Base-by-base conservation (phyloP, 2,797 vertebrate species). In the Anas georgica region DNA sequence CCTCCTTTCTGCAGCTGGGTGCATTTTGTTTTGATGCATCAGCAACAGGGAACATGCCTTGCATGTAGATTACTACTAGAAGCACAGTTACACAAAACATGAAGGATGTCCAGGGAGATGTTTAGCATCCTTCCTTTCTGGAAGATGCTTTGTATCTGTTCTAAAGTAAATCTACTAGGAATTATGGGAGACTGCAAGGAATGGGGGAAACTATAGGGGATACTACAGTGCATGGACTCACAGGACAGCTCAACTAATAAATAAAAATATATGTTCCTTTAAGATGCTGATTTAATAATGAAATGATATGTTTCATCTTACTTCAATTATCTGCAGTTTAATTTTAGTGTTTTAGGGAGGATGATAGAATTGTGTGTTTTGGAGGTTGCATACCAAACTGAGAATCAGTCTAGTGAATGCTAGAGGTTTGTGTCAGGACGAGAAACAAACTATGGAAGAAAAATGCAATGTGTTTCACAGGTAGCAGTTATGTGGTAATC, bases 61-160 rank as follows among this genome's bases (percentile, higher is more conserved):
- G 18, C 22, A 23, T 60, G 28, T 11, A 26, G 12, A 60, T 25
- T 59, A 23, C 21, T 37, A 52, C 14, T 9, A 50, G 67, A 90
- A 64, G 4, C 7, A 2, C 0, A 1, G 21, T 58, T 68, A 60
- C 26, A 26, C 4, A 37, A 59, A 67, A 17, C 2, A 0, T 10
- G 5, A 10, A 52, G 4, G n/a, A 26, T 58, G 31, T 25, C 26
- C 66, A 1, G 4, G 21, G 33, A 76, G 50, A 13, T 55, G 26
- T 58, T 78, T 74, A 33, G 37, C 10, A 23, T 41, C 17, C 22
- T 76, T 52, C 18, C 39, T 74, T 58, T 31, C 41, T 76, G 41
- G 56, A 41, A 56, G 43, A 33, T 63, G 41, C 6, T 81, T 8
- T 2, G 9, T 41, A 59, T 73, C 25, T 4, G 0, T 35, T 33